Base-by-base conservation (phyloP, 2,797 vertebrate species). In the Phrynocephalus guinanensis region DNA sequence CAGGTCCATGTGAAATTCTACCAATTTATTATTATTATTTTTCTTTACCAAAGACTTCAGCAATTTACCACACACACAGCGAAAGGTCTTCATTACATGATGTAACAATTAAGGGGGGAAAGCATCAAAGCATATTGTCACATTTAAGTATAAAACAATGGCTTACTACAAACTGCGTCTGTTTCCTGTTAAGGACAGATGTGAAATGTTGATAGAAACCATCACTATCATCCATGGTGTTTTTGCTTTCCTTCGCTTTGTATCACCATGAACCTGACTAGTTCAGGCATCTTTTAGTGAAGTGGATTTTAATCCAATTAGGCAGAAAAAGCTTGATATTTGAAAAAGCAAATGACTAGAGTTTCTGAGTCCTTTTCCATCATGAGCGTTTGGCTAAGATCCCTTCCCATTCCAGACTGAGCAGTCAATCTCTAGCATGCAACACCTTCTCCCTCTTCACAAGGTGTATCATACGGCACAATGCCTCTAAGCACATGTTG, bases 91-190 rank as follows among this genome's bases (percentile, higher is more conserved):
- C 84, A 88, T 96, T 95, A 95, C 93, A 96, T 95, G 92, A 95
- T 95, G 95, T 95, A 96, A 94, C 90, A 95, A 96, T 96, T 96
- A 96, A 94, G 92, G 90, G 92, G 90, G 95, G 13, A 56, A 97
- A 96, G 95, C 93, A 96, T 96, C 94, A 96, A 96, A 96, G 96
- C 92, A 91, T 87, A 92, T 95, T 97, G 95, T 95, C 94, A 95
- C 93, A 94, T 95, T 93, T 91, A 93, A 95, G 93, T 94, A 91
- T 83, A 94, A 94, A 96, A 95, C 94, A 96, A 95, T 88, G 88
- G 87, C 71, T 86, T 81, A 2, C 91, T 89, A 88, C 94, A 90
- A 87, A 88, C 70, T 92, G 71, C 94, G 95, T 96, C 94, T 97
- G 96, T 94, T 96, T 96, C 86, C 89, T 71, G 86, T 96, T 96